A percentile compares a stretch with the other conserved stretches of the same genome.
phyloP scores from a whole-genome alignment of 2,113 vertebrate species.

The Spea multiplicata region DNA sequence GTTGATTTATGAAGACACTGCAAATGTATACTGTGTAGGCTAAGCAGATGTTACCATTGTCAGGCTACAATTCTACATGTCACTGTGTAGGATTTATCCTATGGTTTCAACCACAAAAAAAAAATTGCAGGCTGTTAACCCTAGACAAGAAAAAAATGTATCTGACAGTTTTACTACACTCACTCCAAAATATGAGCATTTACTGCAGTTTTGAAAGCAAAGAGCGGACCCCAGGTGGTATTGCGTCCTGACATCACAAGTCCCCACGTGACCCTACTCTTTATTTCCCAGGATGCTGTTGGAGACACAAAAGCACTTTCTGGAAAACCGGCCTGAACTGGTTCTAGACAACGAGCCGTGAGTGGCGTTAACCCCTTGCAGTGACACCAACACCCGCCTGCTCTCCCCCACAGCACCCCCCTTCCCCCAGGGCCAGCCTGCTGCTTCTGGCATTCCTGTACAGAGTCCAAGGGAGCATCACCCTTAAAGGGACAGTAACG shows the following conservation, averaged over 20 bases:
- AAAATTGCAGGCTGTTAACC: neutral
- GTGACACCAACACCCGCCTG: slow-evolving; percentile 56
- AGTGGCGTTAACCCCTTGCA: slow-evolving; percentile 77
- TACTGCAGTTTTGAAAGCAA: neutral
- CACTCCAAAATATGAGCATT: neutral
- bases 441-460: slow-evolving; percentile 64
- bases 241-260: slow-evolving; percentile 72
- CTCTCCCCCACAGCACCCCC: neutral
- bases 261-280: slow-evolving; percentile 75
- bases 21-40: too few relatives aligned
- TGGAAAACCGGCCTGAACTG: slow-evolving; percentile 85
- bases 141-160: too few relatives aligned
- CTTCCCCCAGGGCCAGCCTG: slow-evolving; percentile 40
- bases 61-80: too few relatives aligned
- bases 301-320: slow-evolving; percentile 81
- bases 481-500: slow-evolving; percentile 54
- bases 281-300: slow-evolving; percentile 77
- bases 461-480: slow-evolving; percentile 49
- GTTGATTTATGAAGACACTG: too few relatives aligned
- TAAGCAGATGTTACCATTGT: too few relatives aligned
- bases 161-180: slow-evolving; percentile 15
- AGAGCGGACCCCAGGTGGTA: slow-evolving; percentile 28
- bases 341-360: slow-evolving; percentile 71
- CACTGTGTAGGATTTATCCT: too few relatives aligned
- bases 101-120: too few relatives aligned